Evolutionary conservation across 30 jellyfish, hydroid and myxozoan species (phyloP).

Genomic region (Hydractinia symbiolongicarpus): DNA sequence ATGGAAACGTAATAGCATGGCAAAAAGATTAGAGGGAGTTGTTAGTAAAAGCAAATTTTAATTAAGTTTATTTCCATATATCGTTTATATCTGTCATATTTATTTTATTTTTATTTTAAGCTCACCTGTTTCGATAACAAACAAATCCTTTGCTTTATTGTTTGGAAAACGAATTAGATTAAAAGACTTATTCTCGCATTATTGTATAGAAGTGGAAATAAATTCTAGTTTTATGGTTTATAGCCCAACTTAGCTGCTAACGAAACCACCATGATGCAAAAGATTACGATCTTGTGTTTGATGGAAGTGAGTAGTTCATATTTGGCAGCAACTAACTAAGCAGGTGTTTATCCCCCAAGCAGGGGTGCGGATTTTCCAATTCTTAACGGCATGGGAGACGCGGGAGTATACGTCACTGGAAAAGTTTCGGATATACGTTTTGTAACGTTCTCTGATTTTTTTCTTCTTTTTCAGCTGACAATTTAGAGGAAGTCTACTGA

Average conservation of each 20-base stretch:
- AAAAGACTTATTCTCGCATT: no score
- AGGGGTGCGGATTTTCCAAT: no score
- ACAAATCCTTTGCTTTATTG: no score
- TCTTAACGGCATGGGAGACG: no score
- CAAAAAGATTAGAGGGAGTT: background rate
- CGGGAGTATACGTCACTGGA: no score
- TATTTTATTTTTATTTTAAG: no score
- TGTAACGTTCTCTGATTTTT: background rate
- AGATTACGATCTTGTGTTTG: constrained; percentile 65
- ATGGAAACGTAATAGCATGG: background rate
- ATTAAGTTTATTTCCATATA: no score
- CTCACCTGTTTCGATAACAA: no score
- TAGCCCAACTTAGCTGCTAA: constrained; percentile 84
- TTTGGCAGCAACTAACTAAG: background rate
- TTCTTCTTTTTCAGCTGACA: constrained; percentile 51
- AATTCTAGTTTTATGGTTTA: background rate
- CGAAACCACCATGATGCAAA: constrained; percentile 56
- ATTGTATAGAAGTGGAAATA: no score
- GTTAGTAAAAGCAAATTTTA: background rate
- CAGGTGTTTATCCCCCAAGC: background rate
- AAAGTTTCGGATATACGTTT: background rate
- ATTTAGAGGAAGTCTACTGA: constrained; percentile 79
- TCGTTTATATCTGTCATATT: no score
- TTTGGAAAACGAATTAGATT: no score
- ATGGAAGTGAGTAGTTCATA: constrained; percentile 64